These are phyloP conservation scores for Phenganax subtilis DNA, from an alignment of 92 coral and sea anemone genomes.

Conservation along the genomic window DNA sequence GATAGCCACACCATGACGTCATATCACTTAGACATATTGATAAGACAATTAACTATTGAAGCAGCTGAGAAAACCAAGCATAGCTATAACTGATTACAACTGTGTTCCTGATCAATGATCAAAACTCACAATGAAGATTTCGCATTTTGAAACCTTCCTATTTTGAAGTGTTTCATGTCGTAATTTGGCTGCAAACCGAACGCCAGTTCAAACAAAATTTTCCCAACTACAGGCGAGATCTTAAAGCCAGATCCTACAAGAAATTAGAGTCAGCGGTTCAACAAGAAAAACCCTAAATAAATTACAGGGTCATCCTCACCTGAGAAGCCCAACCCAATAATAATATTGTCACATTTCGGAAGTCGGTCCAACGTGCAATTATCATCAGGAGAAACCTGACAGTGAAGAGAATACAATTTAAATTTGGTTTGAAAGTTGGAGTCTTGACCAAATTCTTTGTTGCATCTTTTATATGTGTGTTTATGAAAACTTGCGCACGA, in stretches of 20 bases:
- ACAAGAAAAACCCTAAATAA: not conserved
- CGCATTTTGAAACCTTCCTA: constrained; percentile 45
- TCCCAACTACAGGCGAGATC: constrained; percentile 78
- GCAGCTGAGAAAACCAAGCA: too few species aligned
- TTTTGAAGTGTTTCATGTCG: constrained; percentile 62
- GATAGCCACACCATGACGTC: too few species aligned
- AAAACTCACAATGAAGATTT: not conserved
- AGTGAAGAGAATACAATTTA: not conserved
- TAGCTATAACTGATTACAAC: not conserved
- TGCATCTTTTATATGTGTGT: too few species aligned
- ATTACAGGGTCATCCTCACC: constrained; percentile 35
- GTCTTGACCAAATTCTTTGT: too few species aligned
- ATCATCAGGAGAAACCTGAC: constrained; percentile 60
- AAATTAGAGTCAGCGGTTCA: not conserved
- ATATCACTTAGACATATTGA: too few species aligned
- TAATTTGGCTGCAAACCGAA: constrained; percentile 55
- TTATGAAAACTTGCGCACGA: not conserved
- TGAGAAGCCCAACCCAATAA: constrained; percentile 83
- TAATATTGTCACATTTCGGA: constrained; percentile 63
- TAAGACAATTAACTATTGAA: too few species aligned
- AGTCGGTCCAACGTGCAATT: constrained; percentile 63
- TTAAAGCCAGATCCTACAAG: constrained; percentile 72
- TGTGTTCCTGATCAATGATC: too few species aligned
- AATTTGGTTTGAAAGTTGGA: too few species aligned
- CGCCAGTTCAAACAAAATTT: constrained; percentile 71